Conservation (phyloP, 2,888 invertebrate species). For the Galeruca laticollis region DNA sequence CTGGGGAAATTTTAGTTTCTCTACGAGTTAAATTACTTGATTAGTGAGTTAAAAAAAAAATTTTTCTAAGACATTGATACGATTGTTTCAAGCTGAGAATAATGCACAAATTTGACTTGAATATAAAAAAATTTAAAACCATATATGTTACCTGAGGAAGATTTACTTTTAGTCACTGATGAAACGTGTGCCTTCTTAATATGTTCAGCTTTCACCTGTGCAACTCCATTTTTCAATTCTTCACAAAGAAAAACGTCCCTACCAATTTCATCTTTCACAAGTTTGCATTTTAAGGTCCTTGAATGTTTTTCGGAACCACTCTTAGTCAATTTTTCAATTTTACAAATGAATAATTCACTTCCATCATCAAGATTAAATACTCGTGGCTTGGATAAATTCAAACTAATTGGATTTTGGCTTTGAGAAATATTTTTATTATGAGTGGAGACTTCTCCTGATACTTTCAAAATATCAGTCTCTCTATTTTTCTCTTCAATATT, state of each 20-base stretch:
- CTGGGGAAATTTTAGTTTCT: too few species aligned
- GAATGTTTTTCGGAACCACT: constrained; percentile 10
- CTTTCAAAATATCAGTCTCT: background rate
- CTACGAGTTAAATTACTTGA: too few species aligned
- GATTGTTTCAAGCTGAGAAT: too few species aligned
- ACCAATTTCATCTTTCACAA: constrained; percentile 26
- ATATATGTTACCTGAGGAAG: background rate
- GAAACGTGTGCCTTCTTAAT: background rate
- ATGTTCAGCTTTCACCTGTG: background rate
- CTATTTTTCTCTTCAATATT: background rate
- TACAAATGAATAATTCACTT: constrained; percentile 30
- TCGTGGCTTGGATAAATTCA: background rate
- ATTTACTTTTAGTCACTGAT: background rate
- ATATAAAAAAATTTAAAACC: background rate
- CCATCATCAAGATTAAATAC: background rate
- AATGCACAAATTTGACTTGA: background rate
- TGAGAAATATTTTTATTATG: background rate
- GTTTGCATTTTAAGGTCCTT: constrained; percentile 38
- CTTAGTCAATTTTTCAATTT: constrained; percentile 28
- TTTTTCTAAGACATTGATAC: too few species aligned
- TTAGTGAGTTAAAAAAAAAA: too few species aligned
- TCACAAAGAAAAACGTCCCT: constrained; percentile 35
- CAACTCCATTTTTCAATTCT: constrained; percentile 15
- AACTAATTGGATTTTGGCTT: background rate
- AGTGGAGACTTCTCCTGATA: background rate